Evolutionary conservation across 2,888 invertebrate genomes (phyloP).

Genomic region (Himalopsyche kuldschensis): DNA sequence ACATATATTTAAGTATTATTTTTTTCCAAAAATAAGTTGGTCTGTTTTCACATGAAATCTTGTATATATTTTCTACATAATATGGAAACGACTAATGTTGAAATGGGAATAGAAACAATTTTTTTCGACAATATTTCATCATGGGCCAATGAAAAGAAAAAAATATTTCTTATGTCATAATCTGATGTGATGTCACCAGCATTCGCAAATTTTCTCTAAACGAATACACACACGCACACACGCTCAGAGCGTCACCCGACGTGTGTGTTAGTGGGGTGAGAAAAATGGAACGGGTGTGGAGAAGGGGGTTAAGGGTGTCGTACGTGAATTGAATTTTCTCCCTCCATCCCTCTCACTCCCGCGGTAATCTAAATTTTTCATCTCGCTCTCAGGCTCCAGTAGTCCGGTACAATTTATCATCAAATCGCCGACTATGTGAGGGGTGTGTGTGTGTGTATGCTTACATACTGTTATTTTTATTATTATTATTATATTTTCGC

Average conservation of each 20-base stretch:
- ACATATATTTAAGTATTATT: too few species aligned
- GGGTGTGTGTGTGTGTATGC: neutral
- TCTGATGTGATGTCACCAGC: constrained; percentile 15
- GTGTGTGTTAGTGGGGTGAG: constrained; percentile 16
- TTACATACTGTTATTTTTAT: constrained; percentile 2
- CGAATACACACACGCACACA: constrained; percentile 34
- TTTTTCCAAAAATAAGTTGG: too few species aligned
- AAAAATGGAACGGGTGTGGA: neutral
- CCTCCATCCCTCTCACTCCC: constrained; percentile 14
- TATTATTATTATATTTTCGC: constrained; percentile 2
- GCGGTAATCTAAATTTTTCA: neutral
- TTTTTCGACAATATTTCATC: too few species aligned
- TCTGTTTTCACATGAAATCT: too few species aligned
- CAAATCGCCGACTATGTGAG: constrained; percentile 30
- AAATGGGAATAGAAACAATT: too few species aligned
- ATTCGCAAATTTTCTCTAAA: constrained; percentile 38
- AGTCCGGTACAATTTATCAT: constrained; percentile 39
- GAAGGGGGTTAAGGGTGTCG: constrained; percentile 21
- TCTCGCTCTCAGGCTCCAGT: constrained; percentile 15
- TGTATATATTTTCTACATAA: too few species aligned
- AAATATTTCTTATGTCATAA: too few species aligned
- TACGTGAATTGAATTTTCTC: constrained; percentile 40
- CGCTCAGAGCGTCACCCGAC: constrained; percentile 21
- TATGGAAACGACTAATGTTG: too few species aligned
- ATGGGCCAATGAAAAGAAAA: too few species aligned